Percentiles rank a stretch among this genome's conserved stretches.
Evolutionary conservation across 2,888 invertebrate genomes (phyloP).

Genomic region (Leistus spinibarbis): DNA sequence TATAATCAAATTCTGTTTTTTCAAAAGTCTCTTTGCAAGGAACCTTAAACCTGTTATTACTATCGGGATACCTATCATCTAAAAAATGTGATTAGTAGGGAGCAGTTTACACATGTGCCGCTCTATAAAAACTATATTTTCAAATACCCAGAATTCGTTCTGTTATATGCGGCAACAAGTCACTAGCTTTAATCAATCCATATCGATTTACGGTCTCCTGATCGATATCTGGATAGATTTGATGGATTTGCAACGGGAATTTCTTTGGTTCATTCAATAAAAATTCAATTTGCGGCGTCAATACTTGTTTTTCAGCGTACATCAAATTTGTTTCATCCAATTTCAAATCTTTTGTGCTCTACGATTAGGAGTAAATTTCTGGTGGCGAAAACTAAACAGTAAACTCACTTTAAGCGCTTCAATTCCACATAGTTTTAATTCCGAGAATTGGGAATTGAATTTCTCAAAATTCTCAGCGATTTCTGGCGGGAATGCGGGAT

Average conservation of each 20-base stretch:
- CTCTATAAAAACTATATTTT: background rate
- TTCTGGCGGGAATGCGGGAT: conserved; percentile 45
- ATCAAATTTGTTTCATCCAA: conserved; percentile 43
- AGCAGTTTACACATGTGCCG: background rate
- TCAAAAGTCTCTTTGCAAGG: background rate
- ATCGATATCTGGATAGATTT: conserved; percentile 45
- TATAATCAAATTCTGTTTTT: background rate
- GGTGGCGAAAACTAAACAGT: background rate
- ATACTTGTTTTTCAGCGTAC: conserved; percentile 47
- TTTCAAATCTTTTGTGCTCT: conserved; percentile 41
- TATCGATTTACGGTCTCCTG: conserved; percentile 44
- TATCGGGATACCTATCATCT: background rate
- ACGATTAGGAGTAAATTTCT: conserved; percentile 2
- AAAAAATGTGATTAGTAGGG: background rate
- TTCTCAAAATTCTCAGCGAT: conserved; percentile 48
- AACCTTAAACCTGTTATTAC: background rate
- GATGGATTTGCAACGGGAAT: conserved; percentile 45
- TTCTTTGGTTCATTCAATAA: conserved; percentile 45
- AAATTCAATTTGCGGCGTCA: conserved; percentile 48
- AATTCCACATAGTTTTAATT: conserved; percentile 41
- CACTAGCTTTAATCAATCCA: conserved; percentile 48
- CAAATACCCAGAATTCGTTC: conserved; percentile 49
- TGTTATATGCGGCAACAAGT: conserved; percentile 48
- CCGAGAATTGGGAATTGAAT: conserved; percentile 43
- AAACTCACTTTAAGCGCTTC: conserved; percentile 44